A percentile compares a stretch with the other conserved stretches of the same genome.
Conservation (phyloP, 37 sponge, comb jelly and placozoan species). For the Spongilla lacustris region DNA sequence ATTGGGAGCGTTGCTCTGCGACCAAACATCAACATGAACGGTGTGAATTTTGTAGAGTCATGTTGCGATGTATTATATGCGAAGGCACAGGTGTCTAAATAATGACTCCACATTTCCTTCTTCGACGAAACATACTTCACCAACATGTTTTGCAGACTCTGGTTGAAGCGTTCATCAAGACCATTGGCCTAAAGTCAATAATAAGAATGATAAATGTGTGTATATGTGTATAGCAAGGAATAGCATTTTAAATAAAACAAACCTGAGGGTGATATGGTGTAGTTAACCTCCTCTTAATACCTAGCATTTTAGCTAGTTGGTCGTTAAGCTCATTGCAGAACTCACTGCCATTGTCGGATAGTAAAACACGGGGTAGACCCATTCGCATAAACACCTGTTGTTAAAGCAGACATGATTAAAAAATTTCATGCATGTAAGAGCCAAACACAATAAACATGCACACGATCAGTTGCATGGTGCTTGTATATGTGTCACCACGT, state of each 20-base stretch:
- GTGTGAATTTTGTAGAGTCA: slow-evolving; percentile 73
- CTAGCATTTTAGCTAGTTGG: slow-evolving; percentile 21
- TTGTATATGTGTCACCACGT: not conserved
- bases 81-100: slow-evolving; percentile 70
- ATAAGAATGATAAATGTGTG: not conserved
- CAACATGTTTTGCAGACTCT: slow-evolving; percentile 73
- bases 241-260: not conserved
- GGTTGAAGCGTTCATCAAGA: slow-evolving; percentile 71
- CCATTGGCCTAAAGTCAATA: slow-evolving; percentile 62
- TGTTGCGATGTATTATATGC: slow-evolving; percentile 78
- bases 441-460: not conserved
- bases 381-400: slow-evolving; percentile 69
- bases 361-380: slow-evolving; percentile 58
- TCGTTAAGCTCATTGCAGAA: slow-evolving; percentile 58
- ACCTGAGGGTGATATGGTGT: slow-evolving; percentile 79
- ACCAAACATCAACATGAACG: slow-evolving; percentile 74
- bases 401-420: not conserved
- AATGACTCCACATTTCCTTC: slow-evolving; percentile 50
- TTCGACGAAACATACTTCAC: slow-evolving; percentile 57
- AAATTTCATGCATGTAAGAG: not conserved
- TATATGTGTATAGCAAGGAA: not conserved
- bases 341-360: slow-evolving; percentile 62
- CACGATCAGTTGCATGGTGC: not conserved
- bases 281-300: slow-evolving; percentile 45
- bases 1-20: slow-evolving; percentile 63